Base-by-base conservation (phyloP, 2,888 invertebrate genomes). In the Drosophila borborema region DNA sequence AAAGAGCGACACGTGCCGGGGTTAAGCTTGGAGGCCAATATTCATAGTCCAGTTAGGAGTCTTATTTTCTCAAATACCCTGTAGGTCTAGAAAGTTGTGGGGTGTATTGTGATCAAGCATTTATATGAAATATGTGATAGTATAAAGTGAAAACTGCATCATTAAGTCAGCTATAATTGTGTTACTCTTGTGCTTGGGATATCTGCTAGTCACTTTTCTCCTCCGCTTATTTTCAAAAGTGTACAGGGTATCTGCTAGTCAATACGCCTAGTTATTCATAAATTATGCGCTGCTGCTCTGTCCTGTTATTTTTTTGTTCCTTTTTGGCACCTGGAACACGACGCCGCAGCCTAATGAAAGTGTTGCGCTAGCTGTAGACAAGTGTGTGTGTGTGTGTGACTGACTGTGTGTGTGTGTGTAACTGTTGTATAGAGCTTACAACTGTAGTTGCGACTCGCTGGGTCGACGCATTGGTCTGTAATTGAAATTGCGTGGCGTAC, bases 401-500 rank as follows among this genome's bases (percentile, higher is more conserved):
- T 31, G 28, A 28, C 18, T 34, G 31, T 40, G n/a, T 28, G 31
- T 31, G 4, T 41, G 28, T 41, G 28, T 7, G 23, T 55, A 41
- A 41, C 31, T 18, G 53, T 61, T 53, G 20, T 48, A 23, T 20
- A 23, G 40, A 28, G 18, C 38, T 55, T 31, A 53, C 64, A 64
- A 43, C 56, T 55, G 36, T 40, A 41, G 41, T 55, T 55, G 55
- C 55, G 46, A 46, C 66, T 64, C 62, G 71, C 55, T 71, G 46
- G 66, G 53, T 54, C 53, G 38, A 12, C 53, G 53, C 64, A 61
- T 81, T 70, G 66, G 63, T 49, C 58, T 82, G 88, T 79, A 87
- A 86, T 87, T 89, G 88, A 89, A 85, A 86, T 89, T 87, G 88
- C 83, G 88, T 75, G 83, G 90, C 86, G 90, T 86, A 79, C 86